Conservation (phyloP, 2,888 invertebrate genomes). For the Agrilus cyanescens region DNA sequence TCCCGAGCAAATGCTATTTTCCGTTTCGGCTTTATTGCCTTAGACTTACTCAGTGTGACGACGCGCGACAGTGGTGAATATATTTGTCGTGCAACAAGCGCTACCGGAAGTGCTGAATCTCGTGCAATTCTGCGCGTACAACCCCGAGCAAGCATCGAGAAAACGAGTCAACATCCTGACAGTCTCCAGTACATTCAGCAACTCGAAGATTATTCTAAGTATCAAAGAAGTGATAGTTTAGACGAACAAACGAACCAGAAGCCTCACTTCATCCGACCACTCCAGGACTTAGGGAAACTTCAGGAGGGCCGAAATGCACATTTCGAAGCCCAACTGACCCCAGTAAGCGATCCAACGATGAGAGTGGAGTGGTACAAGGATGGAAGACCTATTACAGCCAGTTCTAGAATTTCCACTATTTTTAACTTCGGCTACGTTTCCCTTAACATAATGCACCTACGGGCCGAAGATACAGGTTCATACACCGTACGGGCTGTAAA, state of each 20-base stretch:
- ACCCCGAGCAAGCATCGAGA: constrained; percentile 73
- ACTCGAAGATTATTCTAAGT: constrained; percentile 80
- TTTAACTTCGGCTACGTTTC: constrained; percentile 99
- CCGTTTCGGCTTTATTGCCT: constrained; percentile 94
- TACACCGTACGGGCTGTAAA: constrained; percentile 88
- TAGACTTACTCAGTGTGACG: constrained; percentile 80
- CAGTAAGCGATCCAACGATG: constrained; percentile 88
- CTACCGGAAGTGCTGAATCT: constrained; percentile 78
- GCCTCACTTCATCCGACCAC: constrained; percentile 78
- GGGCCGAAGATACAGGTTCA: constrained; percentile 94
- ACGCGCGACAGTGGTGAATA: constrained; percentile 84
- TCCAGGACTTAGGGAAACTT: constrained; percentile 74
- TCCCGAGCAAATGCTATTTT: constrained; percentile 90
- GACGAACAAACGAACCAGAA: constrained; percentile 71
- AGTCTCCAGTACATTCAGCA: constrained; percentile 84
- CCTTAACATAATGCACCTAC: constrained; percentile 95
- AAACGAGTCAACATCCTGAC: constrained; percentile 81
- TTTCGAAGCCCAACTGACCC: constrained; percentile 85
- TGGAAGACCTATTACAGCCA: constrained; percentile 89
- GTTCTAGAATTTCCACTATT: constrained; percentile 93
- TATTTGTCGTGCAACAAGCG: constrained; percentile 76
- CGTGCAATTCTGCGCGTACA: constrained; percentile 70
- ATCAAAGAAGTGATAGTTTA: constrained; percentile 72
- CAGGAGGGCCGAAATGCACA: constrained; percentile 87
- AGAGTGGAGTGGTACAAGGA: constrained; percentile 93